Evolutionary conservation across 2,797 vertebrate genomes (phyloP), one percentile per base, ranked within the genome.

Genomic region (Enteromius unitaeniatus): DNA sequence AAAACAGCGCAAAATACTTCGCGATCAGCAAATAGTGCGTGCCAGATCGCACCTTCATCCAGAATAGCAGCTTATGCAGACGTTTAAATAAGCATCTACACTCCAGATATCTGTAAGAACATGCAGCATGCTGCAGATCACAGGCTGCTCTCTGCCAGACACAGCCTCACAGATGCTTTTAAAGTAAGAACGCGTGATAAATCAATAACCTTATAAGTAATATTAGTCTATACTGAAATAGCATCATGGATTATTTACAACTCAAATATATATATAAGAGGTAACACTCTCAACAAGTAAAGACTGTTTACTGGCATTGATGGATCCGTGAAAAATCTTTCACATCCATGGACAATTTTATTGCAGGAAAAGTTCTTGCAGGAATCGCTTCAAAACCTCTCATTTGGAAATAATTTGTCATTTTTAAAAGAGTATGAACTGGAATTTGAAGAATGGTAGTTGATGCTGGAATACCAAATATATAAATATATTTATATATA

Each of bases 21-120:
- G 34, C 13, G 58, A 76, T 47, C 31, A 74, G 42, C 23, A 86
- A 81, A 40, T 51, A 23, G 64, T 14, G 1, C 23, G 42, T 75
- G 78, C 34, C 78, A 84, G 51, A 31, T 80, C 67, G 34, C 45
- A 83, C 53, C 21, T 83, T 83, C 55, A 55, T 47, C 74, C 76
- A 73, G 42, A 78, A 67, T 72, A 79, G 62, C 58, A 85, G 79
- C 78, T 77, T 81, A 77, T 47, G 21, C 69, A 19, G 2, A 77
- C 23, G 23, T 80, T 62, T 62, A 19, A 62, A 69, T 37, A 73
- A 78, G 74, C 40, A 42, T 78, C 51, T 55, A 64, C 65, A 76
- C 76, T 37, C 28, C 40, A 51, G 34, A 72, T 78, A 78, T 45
- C 40, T 78, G 62, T 21, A 62, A 31, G 23, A 78, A 17, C 75